phyloP scores from a whole-genome alignment of 1,140 invertebrate species.

The Diachasmimorpha longicaudata region DNA sequence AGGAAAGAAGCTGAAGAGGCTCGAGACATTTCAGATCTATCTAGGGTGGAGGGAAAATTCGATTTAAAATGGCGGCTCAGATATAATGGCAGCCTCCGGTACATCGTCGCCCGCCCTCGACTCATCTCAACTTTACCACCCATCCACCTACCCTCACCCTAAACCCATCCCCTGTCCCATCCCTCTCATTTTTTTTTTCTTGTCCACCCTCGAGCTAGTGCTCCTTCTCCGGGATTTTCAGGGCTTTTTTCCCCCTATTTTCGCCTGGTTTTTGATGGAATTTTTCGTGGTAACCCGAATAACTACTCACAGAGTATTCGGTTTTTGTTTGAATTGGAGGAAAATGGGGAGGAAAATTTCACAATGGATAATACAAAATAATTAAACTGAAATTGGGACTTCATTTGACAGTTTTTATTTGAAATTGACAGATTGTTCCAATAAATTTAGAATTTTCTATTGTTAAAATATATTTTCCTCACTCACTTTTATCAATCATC shows the following conservation, averaged over 20 bases:
- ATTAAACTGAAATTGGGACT: too few species aligned
- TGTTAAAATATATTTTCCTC: too few species aligned
- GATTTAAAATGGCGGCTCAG: constrained; percentile 64
- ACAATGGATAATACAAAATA: too few species aligned
- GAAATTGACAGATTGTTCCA: too few species aligned
- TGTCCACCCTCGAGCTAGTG: background rate
- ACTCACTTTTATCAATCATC: too few species aligned
- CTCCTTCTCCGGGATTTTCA: background rate
- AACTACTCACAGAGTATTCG: background rate
- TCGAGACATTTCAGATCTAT: constrained; percentile 62
- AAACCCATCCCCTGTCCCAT: background rate
- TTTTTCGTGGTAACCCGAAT: background rate
- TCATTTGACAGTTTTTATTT: too few species aligned
- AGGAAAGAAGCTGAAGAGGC: constrained; percentile 33
- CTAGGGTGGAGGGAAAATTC: constrained; percentile 62
- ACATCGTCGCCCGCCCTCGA: constrained; percentile 48
- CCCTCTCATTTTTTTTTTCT: background rate
- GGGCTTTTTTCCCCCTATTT: background rate
- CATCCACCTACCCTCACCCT: background rate
- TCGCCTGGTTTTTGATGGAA: background rate
- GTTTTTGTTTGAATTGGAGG: background rate
- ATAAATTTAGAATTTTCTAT: too few species aligned
- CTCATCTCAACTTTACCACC: constrained; percentile 49
- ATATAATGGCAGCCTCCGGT: constrained; percentile 63
- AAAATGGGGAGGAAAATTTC: too few species aligned